phyloP scores from a whole-genome alignment of 2,888 invertebrate species.

The Eupelmus urozonus region DNA sequence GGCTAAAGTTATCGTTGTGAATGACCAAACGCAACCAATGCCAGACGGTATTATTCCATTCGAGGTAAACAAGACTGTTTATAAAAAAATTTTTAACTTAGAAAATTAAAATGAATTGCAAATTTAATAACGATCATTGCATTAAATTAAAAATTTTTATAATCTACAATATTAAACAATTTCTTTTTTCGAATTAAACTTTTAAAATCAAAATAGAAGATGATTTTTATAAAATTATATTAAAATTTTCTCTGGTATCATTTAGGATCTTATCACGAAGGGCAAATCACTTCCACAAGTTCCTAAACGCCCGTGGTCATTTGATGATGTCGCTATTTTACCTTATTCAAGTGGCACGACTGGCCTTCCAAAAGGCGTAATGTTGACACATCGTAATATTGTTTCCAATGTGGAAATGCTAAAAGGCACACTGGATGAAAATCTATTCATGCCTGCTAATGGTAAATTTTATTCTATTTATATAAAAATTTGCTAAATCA shows the following conservation, averaged over 20 bases:
- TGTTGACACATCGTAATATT: slow-evolving; percentile 79
- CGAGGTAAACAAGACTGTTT: no score
- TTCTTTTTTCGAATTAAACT: background rate
- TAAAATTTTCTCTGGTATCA: slow-evolving; percentile 3
- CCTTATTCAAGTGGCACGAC: slow-evolving; percentile 83
- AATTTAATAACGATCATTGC: no score
- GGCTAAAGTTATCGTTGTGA: slow-evolving; percentile 71
- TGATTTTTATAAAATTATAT: background rate
- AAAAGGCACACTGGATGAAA: slow-evolving; percentile 35
- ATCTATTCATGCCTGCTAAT: background rate
- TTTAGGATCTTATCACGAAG: slow-evolving; percentile 70
- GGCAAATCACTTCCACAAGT: slow-evolving; percentile 68
- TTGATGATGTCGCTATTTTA: slow-evolving; percentile 75
- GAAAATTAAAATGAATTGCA: no score
- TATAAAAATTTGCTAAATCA: no score
- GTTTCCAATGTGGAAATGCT: slow-evolving; percentile 78
- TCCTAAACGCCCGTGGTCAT: slow-evolving; percentile 52
- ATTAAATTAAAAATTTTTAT: no score
- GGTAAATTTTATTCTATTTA: slow-evolving; percentile 35
- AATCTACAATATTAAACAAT: no score
- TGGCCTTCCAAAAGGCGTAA: slow-evolving; percentile 80
- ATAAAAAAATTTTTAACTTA: no score
- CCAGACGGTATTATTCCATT: slow-evolving; percentile 82
- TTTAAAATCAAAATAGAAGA: slow-evolving; percentile 1
- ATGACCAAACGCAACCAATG: slow-evolving; percentile 72